Percentiles rank a stretch among this genome's conserved stretches.
These are phyloP conservation scores for Lutjanus argentimaculatus DNA, from an alignment of 2,797 vertebrate genomes.

Conservation along the genomic window DNA sequence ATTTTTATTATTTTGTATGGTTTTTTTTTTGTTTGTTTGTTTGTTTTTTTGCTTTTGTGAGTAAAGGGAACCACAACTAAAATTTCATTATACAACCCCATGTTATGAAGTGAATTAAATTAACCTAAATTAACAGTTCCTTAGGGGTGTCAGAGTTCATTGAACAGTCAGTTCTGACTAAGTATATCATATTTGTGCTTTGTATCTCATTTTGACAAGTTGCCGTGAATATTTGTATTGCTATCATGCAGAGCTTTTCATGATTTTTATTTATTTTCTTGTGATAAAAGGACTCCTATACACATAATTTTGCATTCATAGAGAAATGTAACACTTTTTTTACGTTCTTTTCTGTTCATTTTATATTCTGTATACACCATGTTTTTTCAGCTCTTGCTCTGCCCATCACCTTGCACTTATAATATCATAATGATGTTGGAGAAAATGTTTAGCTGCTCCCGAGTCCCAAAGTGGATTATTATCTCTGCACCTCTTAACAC, in stretches of 20 bases:
- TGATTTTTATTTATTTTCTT: too few relatives aligned
- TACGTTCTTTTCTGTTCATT: constrained; percentile 1
- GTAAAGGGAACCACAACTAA: too few relatives aligned
- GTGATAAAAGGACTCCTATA: not conserved
- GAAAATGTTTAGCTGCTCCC: constrained; percentile 61
- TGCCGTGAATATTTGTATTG: too few relatives aligned
- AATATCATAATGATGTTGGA: constrained; percentile 59
- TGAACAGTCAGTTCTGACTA: not conserved
- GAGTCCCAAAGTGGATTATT: constrained; percentile 77
- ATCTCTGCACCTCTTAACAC: constrained; percentile 68
- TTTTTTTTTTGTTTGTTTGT: too few relatives aligned
- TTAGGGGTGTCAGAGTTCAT: too few relatives aligned
- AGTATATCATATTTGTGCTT: not conserved
- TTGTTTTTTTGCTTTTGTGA: too few relatives aligned
- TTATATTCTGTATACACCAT: constrained; percentile 1
- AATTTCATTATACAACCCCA: too few relatives aligned
- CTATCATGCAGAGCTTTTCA: too few relatives aligned
- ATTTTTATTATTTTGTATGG: too few relatives aligned
- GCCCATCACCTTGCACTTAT: constrained; percentile 43
- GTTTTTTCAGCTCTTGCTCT: constrained; percentile 36
- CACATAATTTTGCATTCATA: not conserved
- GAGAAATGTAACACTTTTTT: constrained; percentile 11
- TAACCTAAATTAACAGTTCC: too few relatives aligned
- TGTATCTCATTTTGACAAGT: too few relatives aligned
- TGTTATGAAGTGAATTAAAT: too few relatives aligned